Conservation (phyloP, 2,113 vertebrate genomes). For the Hippocampus abdominalis region DNA sequence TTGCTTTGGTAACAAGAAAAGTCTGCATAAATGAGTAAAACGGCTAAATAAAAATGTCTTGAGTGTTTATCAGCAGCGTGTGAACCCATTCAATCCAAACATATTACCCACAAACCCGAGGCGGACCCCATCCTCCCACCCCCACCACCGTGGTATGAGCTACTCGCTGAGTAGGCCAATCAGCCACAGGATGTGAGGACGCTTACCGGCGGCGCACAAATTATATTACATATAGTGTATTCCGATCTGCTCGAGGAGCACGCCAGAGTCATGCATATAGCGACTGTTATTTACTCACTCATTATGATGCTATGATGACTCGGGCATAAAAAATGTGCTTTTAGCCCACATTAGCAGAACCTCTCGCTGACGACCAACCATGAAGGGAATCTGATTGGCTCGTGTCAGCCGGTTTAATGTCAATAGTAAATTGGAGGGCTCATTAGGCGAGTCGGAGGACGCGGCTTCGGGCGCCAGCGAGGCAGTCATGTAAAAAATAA, state of each 20-base stretch:
- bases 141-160: constrained; percentile 33
- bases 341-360: constrained; percentile 75
- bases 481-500: constrained; percentile 91
- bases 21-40: neutral
- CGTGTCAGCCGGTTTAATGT: constrained; percentile 79
- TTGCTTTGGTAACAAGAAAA: neutral
- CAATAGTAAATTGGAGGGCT: constrained; percentile 85
- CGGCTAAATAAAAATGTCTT: neutral
- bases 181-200: constrained; percentile 35
- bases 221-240: constrained; percentile 6
- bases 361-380: constrained; percentile 68
- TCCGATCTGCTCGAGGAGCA: constrained; percentile 40
- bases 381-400: constrained; percentile 63
- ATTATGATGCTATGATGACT: constrained; percentile 63
- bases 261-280: constrained; percentile 27
- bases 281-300: constrained; percentile 59
- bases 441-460: constrained; percentile 73
- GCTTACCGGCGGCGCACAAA: constrained; percentile 1
- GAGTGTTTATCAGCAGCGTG: constrained; percentile 47
- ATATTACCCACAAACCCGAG: constrained; percentile 35
- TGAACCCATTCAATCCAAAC: constrained; percentile 67
- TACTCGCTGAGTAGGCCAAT: constrained; percentile 56
- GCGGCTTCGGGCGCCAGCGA: constrained; percentile 72
- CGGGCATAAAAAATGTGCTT: constrained; percentile 69
- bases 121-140: neutral